phyloP scores from a whole-genome alignment of 2,113 vertebrate species.

The Mormyrus lacerda region DNA sequence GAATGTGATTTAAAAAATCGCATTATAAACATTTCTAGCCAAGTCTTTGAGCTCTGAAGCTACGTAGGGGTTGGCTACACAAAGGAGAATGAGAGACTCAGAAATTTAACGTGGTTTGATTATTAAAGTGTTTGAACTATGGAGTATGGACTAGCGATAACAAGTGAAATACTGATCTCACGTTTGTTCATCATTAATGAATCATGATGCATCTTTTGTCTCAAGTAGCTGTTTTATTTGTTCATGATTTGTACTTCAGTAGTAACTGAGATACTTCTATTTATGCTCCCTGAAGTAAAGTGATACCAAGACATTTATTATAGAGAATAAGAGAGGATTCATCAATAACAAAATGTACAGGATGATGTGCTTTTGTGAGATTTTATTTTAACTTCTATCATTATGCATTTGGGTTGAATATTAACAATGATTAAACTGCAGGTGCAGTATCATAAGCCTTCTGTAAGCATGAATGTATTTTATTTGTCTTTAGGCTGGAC shows the following conservation, averaged over 20 bases:
- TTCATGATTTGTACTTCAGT: neutral
- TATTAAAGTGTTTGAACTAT: no score
- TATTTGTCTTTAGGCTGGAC: neutral
- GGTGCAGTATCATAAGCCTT: neutral
- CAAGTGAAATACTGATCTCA: neutral
- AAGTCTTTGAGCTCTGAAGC: no score
- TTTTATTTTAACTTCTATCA: neutral
- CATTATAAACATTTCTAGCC: no score
- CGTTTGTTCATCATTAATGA: neutral
- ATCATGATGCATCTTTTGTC: neutral
- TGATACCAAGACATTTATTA: neutral
- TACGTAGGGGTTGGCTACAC: no score
- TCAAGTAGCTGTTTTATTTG: neutral
- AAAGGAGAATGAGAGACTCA: no score
- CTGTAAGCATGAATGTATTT: neutral
- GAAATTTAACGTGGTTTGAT: no score
- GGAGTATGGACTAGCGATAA: neutral
- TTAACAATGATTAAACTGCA: neutral
- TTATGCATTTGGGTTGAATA: neutral
- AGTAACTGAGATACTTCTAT: neutral
- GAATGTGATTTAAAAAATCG: no score
- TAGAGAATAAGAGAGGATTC: neutral
- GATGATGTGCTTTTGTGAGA: neutral
- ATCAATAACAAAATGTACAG: neutral
- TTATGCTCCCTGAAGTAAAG: neutral